These are phyloP conservation scores for Pristionchus maxplancki DNA, from an alignment of 2,888 invertebrate genomes.

Conservation along the genomic window DNA sequence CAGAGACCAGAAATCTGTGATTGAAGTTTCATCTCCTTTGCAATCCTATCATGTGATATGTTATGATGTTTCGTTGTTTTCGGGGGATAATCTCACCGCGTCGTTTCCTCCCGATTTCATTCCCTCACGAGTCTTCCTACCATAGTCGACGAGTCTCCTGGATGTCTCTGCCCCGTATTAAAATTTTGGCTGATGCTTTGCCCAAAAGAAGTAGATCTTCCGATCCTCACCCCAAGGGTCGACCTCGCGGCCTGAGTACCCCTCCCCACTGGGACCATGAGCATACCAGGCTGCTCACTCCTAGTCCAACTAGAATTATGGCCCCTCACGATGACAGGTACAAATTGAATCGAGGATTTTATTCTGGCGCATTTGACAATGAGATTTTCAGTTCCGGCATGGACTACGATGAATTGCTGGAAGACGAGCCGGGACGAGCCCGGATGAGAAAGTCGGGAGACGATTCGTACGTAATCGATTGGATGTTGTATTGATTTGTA, in stretches of 20 bases:
- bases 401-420: constrained; percentile 34
- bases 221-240: too few species aligned
- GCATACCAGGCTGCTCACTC: too few species aligned
- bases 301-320: too few species aligned
- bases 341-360: too few species aligned
- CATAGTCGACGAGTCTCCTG: neutral
- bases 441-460: constrained; percentile 29
- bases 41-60: neutral
- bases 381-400: neutral
- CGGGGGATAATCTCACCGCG: neutral
- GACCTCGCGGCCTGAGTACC: too few species aligned
- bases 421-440: neutral
- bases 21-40: neutral
- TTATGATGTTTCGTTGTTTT: neutral
- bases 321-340: too few species aligned
- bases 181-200: too few species aligned
- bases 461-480: neutral
- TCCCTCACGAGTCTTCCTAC: neutral
- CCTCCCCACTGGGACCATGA: too few species aligned
- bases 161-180: neutral
- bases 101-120: neutral
- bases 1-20: neutral
- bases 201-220: too few species aligned
- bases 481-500: neutral
- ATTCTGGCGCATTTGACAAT: too few species aligned